Evolutionary conservation across 1,140 invertebrate species (phyloP).

Genomic region (Argopecten irradians): DNA sequence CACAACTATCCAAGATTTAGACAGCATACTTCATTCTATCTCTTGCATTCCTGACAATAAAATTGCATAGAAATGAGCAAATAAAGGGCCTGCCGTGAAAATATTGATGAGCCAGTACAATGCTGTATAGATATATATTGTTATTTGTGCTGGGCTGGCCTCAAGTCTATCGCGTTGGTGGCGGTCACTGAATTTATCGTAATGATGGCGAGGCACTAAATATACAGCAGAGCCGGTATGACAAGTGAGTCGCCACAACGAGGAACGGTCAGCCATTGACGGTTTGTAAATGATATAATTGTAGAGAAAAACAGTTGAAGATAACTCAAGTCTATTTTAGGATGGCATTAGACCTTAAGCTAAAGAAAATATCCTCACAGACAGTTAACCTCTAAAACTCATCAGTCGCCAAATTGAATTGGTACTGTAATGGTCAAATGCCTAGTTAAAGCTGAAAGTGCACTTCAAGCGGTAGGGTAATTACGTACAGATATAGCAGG

Average conservation of each 20-base stretch:
- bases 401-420: not conserved
- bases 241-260: not conserved
- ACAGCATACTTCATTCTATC: not conserved
- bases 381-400: not conserved
- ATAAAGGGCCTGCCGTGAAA: slow-evolving; percentile 14
- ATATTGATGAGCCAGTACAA: not conserved
- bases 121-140: not conserved
- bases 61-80: slow-evolving; percentile 18
- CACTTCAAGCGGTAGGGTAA: not conserved
- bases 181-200: slow-evolving; percentile 14
- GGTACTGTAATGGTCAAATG: not conserved
- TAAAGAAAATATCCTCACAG: not conserved
- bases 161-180: not conserved
- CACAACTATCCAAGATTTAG: not conserved
- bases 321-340: slow-evolving; percentile 6
- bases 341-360: not conserved
- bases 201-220: not conserved
- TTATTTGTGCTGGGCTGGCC: not conserved
- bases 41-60: slow-evolving; percentile 17
- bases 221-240: not conserved
- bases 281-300: not conserved
- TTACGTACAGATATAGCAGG: not conserved
- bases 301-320: not conserved
- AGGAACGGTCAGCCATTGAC: not conserved
- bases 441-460: not conserved